Evolutionary conservation across 92 coral and sea anemone species (phyloP).

Genomic region (Chrysogorgia sp.): DNA sequence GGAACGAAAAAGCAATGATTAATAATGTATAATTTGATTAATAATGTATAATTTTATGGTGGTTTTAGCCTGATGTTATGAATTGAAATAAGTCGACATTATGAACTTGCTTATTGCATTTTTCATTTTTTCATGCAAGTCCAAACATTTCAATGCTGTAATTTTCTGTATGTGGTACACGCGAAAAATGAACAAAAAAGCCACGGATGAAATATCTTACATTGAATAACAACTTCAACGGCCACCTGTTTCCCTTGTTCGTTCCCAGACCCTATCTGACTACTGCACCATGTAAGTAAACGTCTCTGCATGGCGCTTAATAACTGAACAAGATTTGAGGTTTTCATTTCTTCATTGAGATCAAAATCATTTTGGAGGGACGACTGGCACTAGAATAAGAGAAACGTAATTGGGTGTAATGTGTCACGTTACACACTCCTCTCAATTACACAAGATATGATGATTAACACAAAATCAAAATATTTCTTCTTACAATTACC

Average conservation of each 20-base stretch:
- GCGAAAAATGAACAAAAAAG: no score
- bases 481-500: slow-evolving; percentile 48
- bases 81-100: no score
- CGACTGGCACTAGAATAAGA: slow-evolving; percentile 66
- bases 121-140: no score
- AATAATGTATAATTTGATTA: no score
- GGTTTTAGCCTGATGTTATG: no score
- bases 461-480: no score
- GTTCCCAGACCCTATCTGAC: slow-evolving; percentile 69
- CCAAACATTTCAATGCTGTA: no score
- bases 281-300: slow-evolving; percentile 79
- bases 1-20: no score
- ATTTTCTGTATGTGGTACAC: no score
- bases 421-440: not conserved
- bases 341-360: slow-evolving; percentile 59
- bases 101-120: no score
- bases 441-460: not conserved
- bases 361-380: slow-evolving; percentile 58
- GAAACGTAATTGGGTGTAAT: not conserved
- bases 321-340: slow-evolving; percentile 92
- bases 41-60: no score
- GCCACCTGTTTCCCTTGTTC: slow-evolving; percentile 68
- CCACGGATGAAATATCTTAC: no score
- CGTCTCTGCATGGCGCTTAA: slow-evolving; percentile 99
- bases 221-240: slow-evolving; percentile 57